Evolutionary conservation across 2,888 invertebrate species (phyloP).

Genomic region (Diloba caeruleocephala): DNA sequence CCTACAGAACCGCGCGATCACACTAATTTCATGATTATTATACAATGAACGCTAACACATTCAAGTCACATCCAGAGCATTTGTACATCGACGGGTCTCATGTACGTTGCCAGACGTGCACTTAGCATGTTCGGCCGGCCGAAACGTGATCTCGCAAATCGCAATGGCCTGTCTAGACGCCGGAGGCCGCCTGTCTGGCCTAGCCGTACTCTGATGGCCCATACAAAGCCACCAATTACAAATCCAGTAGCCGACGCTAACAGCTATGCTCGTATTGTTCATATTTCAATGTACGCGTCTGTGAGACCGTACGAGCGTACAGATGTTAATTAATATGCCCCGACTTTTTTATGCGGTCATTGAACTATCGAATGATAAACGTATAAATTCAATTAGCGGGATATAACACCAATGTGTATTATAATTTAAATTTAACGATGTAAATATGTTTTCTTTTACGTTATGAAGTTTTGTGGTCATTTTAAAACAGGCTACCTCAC

Average conservation of each 20-base stretch:
- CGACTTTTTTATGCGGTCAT: constrained; percentile 44
- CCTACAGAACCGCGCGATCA: constrained; percentile 6
- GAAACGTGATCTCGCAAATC: constrained; percentile 86
- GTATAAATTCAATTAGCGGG: constrained; percentile 34
- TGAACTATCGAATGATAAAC: constrained; percentile 50
- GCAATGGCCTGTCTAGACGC: constrained; percentile 81
- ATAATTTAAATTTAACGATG: constrained; percentile 5
- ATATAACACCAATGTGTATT: constrained; percentile 6
- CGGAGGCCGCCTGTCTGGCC: constrained; percentile 77
- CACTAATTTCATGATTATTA: constrained; percentile 12
- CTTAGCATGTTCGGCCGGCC: constrained; percentile 83
- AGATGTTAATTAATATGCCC: constrained; percentile 53
- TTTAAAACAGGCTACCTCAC: too few species aligned
- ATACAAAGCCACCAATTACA: constrained; percentile 79
- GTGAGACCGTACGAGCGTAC: constrained; percentile 30
- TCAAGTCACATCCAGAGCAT: constrained; percentile 56
- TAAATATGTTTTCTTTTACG: background rate
- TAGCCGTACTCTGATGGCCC: constrained; percentile 69
- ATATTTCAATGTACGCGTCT: constrained; percentile 55
- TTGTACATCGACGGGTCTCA: constrained; percentile 59
- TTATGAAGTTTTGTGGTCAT: too few species aligned
- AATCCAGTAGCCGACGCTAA: constrained; percentile 58
- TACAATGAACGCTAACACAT: constrained; percentile 29
- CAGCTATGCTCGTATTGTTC: constrained; percentile 57
- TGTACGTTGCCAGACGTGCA: constrained; percentile 80